Evolutionary conservation across 2,797 vertebrate genomes (phyloP).

Genomic region (Gastrophryne carolinensis): DNA sequence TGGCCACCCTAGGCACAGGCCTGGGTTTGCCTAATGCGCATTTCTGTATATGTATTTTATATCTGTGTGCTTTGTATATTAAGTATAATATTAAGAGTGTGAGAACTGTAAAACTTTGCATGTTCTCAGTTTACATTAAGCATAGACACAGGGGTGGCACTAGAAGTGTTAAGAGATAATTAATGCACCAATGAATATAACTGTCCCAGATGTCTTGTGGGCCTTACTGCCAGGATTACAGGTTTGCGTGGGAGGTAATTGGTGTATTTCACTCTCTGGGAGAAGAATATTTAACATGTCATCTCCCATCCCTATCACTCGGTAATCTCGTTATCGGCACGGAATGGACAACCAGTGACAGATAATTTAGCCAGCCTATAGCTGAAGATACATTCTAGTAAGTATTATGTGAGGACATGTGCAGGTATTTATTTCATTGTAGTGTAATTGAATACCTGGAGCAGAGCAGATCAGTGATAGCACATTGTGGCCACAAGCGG

Average conservation of each 20-base stretch:
- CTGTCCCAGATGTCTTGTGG: slow-evolving; percentile 31
- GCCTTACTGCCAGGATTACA: slow-evolving; percentile 13
- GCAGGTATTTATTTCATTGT: too few species aligned
- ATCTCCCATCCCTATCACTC: background rate
- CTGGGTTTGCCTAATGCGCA: too few species aligned
- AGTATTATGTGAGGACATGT: background rate
- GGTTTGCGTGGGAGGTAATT: slow-evolving; percentile 14
- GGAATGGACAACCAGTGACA: background rate
- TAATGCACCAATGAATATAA: background rate
- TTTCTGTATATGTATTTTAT: too few species aligned
- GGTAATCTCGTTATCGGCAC: background rate
- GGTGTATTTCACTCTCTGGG: background rate
- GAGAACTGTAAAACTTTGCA: background rate
- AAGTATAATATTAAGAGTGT: too few species aligned
- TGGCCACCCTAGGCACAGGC: too few species aligned
- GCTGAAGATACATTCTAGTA: background rate
- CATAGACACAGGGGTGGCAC: background rate
- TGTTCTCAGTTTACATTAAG: background rate
- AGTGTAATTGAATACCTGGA: background rate
- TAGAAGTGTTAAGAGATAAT: background rate
- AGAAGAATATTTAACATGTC: slow-evolving; percentile 11
- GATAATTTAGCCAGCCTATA: background rate
- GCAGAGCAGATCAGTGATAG: background rate
- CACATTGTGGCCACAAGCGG: background rate
- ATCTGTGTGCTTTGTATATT: too few species aligned